phyloP scores from a whole-genome alignment of 2,113 vertebrate species.

The Raphicerus campestris region DNA sequence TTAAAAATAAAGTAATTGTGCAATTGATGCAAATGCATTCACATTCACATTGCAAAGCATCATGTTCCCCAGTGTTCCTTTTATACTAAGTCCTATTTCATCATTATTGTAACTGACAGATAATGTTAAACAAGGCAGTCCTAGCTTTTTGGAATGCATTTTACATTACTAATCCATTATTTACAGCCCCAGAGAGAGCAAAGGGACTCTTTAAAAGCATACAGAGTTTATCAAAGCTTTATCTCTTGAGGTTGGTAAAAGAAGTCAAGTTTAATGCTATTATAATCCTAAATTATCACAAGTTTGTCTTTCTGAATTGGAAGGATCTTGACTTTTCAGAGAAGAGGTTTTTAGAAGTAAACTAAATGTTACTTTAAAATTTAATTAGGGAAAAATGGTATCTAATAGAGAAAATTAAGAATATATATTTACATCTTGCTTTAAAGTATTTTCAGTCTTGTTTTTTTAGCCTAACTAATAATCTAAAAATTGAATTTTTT shows the following conservation, averaged over 20 bases:
- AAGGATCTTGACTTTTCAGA: background rate
- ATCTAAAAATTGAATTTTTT: background rate
- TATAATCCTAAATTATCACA: background rate
- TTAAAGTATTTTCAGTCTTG: background rate
- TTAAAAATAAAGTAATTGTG: background rate
- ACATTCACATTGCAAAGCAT: background rate
- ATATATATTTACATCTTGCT: background rate
- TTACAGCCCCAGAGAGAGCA: constrained; percentile 40
- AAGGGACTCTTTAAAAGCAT: constrained; percentile 10
- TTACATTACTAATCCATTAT: constrained; percentile 64
- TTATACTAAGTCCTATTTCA: constrained; percentile 32
- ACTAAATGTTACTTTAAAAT: background rate
- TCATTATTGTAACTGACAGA: background rate
- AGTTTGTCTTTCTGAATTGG: background rate
- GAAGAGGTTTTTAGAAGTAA: background rate
- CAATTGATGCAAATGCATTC: background rate
- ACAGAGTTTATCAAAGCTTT: background rate
- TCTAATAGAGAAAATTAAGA: background rate
- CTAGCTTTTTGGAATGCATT: constrained; percentile 46
- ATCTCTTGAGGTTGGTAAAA: background rate
- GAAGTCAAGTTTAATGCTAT: background rate
- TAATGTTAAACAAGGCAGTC: constrained; percentile 14
- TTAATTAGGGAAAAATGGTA: background rate
- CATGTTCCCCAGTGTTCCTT: background rate
- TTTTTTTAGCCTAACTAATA: background rate